Conservation (phyloP, 1,140 invertebrate species). For the Contarinia nasturtii region DNA sequence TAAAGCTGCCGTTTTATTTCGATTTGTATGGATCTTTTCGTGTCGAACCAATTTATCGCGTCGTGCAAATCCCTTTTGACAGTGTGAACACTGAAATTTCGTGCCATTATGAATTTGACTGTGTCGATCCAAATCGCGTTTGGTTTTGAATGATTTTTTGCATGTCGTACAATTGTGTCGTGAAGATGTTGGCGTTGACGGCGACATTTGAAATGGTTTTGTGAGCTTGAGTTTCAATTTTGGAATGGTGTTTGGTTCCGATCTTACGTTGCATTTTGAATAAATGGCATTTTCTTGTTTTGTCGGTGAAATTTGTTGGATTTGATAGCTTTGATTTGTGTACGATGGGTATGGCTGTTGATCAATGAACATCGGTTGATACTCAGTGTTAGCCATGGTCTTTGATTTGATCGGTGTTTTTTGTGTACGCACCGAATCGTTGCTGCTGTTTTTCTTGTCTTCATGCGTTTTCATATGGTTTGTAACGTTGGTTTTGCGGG, state of each 20-base stretch:
- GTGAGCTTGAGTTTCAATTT: too few relatives aligned
- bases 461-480: constrained; percentile 63
- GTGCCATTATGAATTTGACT: constrained; percentile 38
- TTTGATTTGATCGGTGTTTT: too few relatives aligned
- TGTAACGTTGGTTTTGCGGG: constrained; percentile 61
- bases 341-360: too few relatives aligned
- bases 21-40: constrained; percentile 31
- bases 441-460: constrained; percentile 28
- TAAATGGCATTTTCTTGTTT: too few relatives aligned
- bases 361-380: too few relatives aligned
- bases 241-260: too few relatives aligned
- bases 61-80: constrained; percentile 39
- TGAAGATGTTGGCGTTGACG: background rate
- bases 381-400: too few relatives aligned
- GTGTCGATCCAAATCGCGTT: constrained; percentile 45
- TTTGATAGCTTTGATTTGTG: too few relatives aligned
- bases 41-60: constrained; percentile 45
- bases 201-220: too few relatives aligned
- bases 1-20: constrained; percentile 11
- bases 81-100: constrained; percentile 34
- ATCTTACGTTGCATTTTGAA: too few relatives aligned
- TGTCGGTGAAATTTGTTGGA: too few relatives aligned
- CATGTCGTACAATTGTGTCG: constrained; percentile 52
- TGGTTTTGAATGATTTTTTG: constrained; percentile 50
- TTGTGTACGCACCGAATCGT: too few relatives aligned